Evolutionary conservation across 2,113 vertebrate genomes (phyloP).

Genomic region (Mesitornis unicolor): DNA sequence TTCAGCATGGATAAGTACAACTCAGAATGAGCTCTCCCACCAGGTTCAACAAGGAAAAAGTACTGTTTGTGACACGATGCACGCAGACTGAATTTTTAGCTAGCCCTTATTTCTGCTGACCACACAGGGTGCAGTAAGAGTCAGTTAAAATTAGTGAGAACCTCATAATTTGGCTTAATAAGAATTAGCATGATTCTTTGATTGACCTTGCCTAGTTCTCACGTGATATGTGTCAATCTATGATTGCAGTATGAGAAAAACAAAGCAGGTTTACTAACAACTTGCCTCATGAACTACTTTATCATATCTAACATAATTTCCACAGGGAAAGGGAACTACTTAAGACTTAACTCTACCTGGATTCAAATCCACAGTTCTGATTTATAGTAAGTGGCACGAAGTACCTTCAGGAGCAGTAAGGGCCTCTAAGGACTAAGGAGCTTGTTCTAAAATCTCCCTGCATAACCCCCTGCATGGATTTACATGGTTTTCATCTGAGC

Average conservation of each 20-base stretch:
- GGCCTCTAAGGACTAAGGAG: neutral
- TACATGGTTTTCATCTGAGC: neutral
- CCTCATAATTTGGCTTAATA: neutral
- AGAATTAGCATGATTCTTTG: neutral
- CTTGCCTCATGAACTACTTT: neutral
- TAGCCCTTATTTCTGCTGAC: neutral
- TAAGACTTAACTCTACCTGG: neutral
- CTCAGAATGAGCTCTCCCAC: neutral
- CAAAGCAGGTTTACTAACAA: neutral
- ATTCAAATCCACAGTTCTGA: neutral
- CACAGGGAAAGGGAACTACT: neutral
- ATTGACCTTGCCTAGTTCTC: neutral
- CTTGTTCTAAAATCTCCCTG: neutral
- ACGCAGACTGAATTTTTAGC: neutral
- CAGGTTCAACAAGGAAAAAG: neutral
- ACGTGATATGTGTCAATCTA: neutral
- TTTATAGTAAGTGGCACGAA: neutral
- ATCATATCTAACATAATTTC: neutral
- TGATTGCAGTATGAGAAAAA: neutral
- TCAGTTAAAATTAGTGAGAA: neutral
- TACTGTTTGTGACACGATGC: neutral
- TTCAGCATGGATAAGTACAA: neutral
- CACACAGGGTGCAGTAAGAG: neutral
- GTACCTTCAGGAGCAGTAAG: neutral
- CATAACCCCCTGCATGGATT: neutral